These are phyloP conservation scores for Corynorhinus townsendii DNA, from an alignment of 2,113 vertebrate genomes.

Conservation along the genomic window DNA sequence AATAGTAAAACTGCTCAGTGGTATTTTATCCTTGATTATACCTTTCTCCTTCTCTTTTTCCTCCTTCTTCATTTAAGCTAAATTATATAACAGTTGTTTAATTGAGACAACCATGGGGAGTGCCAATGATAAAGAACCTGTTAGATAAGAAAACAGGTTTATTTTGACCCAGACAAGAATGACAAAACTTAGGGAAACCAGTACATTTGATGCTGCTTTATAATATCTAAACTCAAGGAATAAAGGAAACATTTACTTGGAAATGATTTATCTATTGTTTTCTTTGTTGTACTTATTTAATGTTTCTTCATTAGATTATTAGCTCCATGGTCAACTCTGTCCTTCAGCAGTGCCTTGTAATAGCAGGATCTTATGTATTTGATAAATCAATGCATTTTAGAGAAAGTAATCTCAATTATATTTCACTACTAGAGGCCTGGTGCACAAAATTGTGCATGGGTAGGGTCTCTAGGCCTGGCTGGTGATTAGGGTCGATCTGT, in stretches of 20 bases:
- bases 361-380: background rate
- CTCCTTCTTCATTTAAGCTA: background rate
- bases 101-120: background rate
- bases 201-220: background rate
- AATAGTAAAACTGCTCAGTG: background rate
- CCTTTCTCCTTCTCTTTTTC: background rate
- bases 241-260: background rate
- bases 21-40: background rate
- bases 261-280: background rate
- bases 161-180: background rate
- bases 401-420: background rate
- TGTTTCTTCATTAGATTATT: background rate
- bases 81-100: background rate
- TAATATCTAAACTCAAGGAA: background rate
- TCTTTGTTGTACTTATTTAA: background rate
- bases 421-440: background rate
- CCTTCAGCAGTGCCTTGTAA: background rate
- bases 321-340: background rate
- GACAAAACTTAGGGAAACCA: background rate
- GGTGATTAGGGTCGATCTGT: no score
- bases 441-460: no score
- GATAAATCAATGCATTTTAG: background rate
- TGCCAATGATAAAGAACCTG: background rate
- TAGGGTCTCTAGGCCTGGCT: no score
- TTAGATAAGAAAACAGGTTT: background rate